Evolutionary conservation across 1,140 invertebrate species (phyloP), one percentile per base, ranked within the genome.

Genomic region (Drosophila repletoides): DNA sequence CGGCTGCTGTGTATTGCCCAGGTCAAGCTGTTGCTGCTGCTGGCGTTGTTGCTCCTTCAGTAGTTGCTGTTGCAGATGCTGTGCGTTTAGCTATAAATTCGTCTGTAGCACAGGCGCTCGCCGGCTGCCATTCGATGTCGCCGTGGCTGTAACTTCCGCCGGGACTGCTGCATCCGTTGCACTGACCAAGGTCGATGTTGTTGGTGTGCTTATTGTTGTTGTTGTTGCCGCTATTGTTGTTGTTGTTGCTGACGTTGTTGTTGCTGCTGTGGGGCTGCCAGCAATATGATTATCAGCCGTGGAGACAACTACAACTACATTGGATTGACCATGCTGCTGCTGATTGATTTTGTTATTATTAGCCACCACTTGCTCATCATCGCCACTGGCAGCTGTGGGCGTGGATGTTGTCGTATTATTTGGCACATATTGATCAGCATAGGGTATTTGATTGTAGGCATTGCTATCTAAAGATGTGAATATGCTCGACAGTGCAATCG

Each of bases 351-450:
- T 90, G 53, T 89, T 90, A 46, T 90, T 89, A 51, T 90, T 89
- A 24, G 86, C 86, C 40, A 90, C 80, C 26, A 88, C 83, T 33
- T 76, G 61, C 38, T 87, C 61, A 0, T 64, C 51, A 12, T 38
- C 49, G 21, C 49, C 69, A 40, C 7, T 76, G 65, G 51, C 41
- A 34, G 72, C 56, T 10, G 67, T 79, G 41, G 61, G 70, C 41
- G 65, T 69, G 38, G 15, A 70, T 9, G 48, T 65, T 26, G 61
- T 67, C 12, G 81, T 66, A 61, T 79, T 86, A 61, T 88, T 90
- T 83, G 88, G 77, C 88, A 90, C 88, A 87, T 69, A 90, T 65
- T 90, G 89, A 90, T 90, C 89, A n/a, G 75, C 89, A 59, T 88
- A 90, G 45, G 89, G 89, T 59, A 90, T 90, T 29, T 88, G 81